Percentiles rank a stretch among this genome's conserved stretches.
Evolutionary conservation across 2,888 invertebrate genomes (phyloP).

Genomic region (Dryadula phaetusa): DNA sequence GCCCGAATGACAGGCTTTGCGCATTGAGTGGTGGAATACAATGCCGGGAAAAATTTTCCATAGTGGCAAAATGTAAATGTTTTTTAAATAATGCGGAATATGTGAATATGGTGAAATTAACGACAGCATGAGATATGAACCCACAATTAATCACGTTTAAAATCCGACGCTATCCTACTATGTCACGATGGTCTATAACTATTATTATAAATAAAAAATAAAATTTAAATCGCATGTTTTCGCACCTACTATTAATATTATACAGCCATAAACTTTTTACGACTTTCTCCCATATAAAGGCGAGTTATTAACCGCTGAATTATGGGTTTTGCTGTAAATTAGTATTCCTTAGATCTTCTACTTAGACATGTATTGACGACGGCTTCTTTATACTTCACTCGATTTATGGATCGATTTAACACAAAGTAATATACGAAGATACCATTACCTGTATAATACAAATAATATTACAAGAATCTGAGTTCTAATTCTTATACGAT

Average conservation of each 20-base stretch:
- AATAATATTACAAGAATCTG: background rate
- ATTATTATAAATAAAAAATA: slow-evolving; percentile 17
- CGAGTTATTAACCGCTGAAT: slow-evolving; percentile 37
- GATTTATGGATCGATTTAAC: slow-evolving; percentile 6
- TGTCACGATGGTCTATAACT: background rate
- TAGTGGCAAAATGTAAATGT: too few species aligned
- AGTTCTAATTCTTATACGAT: too few species aligned
- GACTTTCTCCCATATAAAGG: slow-evolving; percentile 36
- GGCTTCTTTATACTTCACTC: slow-evolving; percentile 13
- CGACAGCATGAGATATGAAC: too few species aligned
- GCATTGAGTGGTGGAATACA: too few species aligned
- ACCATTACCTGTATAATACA: background rate
- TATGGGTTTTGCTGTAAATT: slow-evolving; percentile 34
- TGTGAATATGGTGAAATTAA: too few species aligned
- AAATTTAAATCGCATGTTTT: slow-evolving; percentile 36
- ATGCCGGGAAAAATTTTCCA: too few species aligned
- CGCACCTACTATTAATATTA: slow-evolving; percentile 39
- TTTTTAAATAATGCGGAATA: too few species aligned
- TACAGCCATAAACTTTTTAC: slow-evolving; percentile 39
- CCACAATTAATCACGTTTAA: too few species aligned
- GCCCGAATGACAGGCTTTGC: too few species aligned
- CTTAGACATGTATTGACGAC: slow-evolving; percentile 14
- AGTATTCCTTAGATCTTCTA: slow-evolving; percentile 31
- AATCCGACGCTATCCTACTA: too few species aligned
- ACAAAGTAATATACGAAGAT: background rate